These are phyloP conservation scores for Brachionus paranguensis DNA, from an alignment of 1,140 invertebrate genomes.

Conservation along the genomic window DNA sequence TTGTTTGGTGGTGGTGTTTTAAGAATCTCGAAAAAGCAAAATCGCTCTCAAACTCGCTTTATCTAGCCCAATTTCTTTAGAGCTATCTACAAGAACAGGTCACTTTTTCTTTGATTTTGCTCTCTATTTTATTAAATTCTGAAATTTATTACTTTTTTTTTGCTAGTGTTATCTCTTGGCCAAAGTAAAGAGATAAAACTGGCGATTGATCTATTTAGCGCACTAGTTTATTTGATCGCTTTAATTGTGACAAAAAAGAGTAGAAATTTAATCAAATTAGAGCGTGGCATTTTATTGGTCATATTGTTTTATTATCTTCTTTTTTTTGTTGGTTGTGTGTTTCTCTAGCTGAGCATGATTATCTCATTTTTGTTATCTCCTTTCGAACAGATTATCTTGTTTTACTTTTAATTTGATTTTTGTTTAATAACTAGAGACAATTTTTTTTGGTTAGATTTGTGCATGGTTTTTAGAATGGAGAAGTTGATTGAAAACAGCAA, in stretches of 20 bases:
- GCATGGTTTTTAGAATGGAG: background rate
- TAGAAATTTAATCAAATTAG: background rate
- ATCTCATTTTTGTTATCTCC: background rate
- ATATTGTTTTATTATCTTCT: background rate
- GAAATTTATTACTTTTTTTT: background rate
- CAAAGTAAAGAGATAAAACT: background rate
- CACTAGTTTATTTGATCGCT: background rate
- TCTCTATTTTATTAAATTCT: background rate
- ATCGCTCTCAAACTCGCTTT: background rate
- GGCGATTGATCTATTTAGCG: background rate
- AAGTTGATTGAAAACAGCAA: background rate
- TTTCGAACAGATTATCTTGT: background rate
- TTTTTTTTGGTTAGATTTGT: background rate
- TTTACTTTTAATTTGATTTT: background rate
- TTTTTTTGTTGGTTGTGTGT: background rate
- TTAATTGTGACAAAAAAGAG: background rate
- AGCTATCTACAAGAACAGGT: background rate
- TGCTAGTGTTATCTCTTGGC: background rate
- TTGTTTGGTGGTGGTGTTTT: background rate
- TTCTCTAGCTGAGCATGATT: background rate
- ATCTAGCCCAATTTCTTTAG: background rate
- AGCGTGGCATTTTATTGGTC: background rate
- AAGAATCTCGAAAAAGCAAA: background rate
- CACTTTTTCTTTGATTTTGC: background rate
- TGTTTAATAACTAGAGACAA: background rate